Percentiles rank a stretch among this genome's conserved stretches.
These are phyloP conservation scores for Alcedo quadribrachys DNA, from an alignment of 2,797 vertebrate species.

Conservation along the genomic window DNA sequence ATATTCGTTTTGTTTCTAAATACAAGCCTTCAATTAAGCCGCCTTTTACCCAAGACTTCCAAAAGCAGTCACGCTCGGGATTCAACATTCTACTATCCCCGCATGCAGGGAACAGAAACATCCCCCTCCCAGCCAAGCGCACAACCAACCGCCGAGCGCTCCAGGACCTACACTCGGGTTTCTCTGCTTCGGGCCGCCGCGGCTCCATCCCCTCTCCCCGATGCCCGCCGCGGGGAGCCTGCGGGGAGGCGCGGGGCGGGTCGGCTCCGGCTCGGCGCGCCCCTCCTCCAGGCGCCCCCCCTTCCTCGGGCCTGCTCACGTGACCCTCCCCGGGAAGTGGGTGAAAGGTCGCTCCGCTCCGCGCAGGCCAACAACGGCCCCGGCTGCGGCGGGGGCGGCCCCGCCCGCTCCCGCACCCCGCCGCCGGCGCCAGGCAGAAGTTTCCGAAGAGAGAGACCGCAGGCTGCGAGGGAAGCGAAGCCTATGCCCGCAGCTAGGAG, in stretches of 20 bases:
- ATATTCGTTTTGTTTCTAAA: neutral
- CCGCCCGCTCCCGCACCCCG: too few species aligned
- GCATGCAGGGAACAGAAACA: neutral
- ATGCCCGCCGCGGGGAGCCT: neutral
- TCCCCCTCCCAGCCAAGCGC: neutral
- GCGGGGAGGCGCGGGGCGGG: too few species aligned
- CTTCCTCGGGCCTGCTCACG: slow-evolving; percentile 9
- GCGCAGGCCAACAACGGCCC: neutral
- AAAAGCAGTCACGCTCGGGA: neutral
- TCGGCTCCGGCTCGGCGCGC: neutral
- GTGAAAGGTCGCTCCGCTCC: slow-evolving; percentile 73
- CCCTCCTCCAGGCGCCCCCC: neutral
- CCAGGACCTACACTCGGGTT: neutral
- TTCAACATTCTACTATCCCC: neutral
- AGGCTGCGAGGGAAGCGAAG: neutral
- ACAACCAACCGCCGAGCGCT: neutral
- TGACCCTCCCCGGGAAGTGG: slow-evolving; percentile 74
- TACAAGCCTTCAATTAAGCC: neutral
- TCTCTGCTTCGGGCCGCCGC: too few species aligned
- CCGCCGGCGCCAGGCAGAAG: too few species aligned
- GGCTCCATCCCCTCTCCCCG: neutral
- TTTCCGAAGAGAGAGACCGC: neutral
- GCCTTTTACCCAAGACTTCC: neutral
- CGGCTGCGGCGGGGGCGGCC: too few species aligned
- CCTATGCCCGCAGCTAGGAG: neutral